phyloP scores from a whole-genome alignment of 2,797 vertebrate species.

The Poecilia picta region DNA sequence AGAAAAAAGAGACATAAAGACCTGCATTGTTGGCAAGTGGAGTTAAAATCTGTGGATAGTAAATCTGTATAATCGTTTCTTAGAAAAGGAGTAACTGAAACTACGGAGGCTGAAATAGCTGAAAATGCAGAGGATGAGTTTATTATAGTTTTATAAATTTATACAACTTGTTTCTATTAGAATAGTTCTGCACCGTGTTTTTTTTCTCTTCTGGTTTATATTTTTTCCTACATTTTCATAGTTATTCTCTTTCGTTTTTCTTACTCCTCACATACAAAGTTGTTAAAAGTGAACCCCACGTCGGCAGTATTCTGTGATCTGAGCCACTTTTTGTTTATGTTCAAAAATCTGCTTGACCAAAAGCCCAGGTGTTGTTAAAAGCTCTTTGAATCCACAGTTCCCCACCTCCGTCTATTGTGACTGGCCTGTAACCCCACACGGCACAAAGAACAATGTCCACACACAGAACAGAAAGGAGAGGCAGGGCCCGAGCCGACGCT shows the following conservation, averaged over 20 bases:
- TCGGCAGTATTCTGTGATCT: slow-evolving; percentile 13
- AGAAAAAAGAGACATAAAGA: background rate
- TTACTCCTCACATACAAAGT: background rate
- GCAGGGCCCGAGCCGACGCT: slow-evolving; percentile 66
- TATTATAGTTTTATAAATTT: background rate
- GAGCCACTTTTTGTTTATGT: slow-evolving; percentile 9
- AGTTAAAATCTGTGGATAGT: background rate
- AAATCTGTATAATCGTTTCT: background rate
- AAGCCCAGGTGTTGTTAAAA: slow-evolving; percentile 55
- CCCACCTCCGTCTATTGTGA: slow-evolving; percentile 52
- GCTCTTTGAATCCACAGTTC: slow-evolving; percentile 62
- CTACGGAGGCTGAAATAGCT: background rate
- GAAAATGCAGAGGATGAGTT: background rate
- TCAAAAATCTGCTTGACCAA: slow-evolving; percentile 17
- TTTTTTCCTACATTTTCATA: background rate
- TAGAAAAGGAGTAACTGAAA: background rate
- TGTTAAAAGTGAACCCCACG: background rate
- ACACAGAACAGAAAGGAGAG: slow-evolving; percentile 59
- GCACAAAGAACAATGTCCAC: slow-evolving; percentile 69
- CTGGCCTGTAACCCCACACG: slow-evolving; percentile 61
- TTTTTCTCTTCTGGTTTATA: background rate
- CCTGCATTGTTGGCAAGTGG: background rate
- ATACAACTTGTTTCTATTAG: background rate
- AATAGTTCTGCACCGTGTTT: background rate
- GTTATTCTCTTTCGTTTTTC: background rate